phyloP scores from a whole-genome alignment of 2,797 vertebrate species.

The Nannoperca obscura region DNA sequence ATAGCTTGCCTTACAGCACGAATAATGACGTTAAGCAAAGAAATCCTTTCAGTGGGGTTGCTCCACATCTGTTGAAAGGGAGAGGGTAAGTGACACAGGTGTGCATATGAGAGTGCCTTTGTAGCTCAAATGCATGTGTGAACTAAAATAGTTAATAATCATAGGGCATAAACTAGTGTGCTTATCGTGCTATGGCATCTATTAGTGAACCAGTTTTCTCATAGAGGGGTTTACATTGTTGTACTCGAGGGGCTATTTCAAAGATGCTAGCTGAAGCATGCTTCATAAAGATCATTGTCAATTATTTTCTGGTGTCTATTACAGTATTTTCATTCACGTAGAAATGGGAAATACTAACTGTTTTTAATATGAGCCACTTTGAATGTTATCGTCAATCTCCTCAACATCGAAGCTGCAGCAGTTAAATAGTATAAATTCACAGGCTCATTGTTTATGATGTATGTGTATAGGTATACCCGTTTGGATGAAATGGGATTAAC shows the following conservation, averaged over 20 bases:
- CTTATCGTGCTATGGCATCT: slow-evolving; percentile 55
- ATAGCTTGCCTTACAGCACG: slow-evolving; percentile 90
- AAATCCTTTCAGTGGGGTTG: slow-evolving; percentile 90
- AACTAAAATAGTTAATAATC: slow-evolving; percentile 68
- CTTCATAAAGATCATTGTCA: slow-evolving; percentile 56
- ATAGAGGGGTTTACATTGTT: slow-evolving; percentile 42
- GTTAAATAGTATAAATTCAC: slow-evolving; percentile 32
- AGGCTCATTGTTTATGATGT: slow-evolving; percentile 21
- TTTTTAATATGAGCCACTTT: slow-evolving; percentile 23
- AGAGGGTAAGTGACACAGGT: slow-evolving; percentile 94
- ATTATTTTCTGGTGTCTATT: slow-evolving; percentile 56
- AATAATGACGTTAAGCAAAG: slow-evolving; percentile 89
- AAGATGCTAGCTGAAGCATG: slow-evolving; percentile 54
- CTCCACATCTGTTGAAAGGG: slow-evolving; percentile 94
- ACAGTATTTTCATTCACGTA: slow-evolving; percentile 43
- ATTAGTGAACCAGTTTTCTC: slow-evolving; percentile 39
- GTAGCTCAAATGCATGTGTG: slow-evolving; percentile 62
- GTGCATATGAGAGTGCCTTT: slow-evolving; percentile 61
- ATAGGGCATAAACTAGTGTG: slow-evolving; percentile 41
- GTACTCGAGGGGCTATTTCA: slow-evolving; percentile 49
- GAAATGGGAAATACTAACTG: slow-evolving; percentile 48
- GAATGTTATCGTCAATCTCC: slow-evolving; percentile 33
- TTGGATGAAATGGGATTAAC: slow-evolving; percentile 29
- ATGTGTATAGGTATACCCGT: background rate
- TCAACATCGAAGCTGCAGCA: slow-evolving; percentile 10